These are phyloP conservation scores for Saturnia japonica DNA, from an alignment of 2,888 invertebrate species.

Conservation along the genomic window DNA sequence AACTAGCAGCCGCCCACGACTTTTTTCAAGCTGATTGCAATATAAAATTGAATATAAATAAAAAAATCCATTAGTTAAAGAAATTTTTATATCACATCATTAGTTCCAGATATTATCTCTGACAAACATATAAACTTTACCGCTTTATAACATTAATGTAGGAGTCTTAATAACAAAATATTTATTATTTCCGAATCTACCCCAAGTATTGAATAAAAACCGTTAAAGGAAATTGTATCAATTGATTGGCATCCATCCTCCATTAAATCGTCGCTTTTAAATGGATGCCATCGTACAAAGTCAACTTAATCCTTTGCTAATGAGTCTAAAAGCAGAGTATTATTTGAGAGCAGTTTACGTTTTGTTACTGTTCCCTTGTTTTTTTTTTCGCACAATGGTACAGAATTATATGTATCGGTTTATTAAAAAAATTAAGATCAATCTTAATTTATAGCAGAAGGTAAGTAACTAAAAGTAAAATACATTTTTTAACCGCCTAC, in stretches of 20 bases:
- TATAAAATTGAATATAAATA: too few relatives aligned
- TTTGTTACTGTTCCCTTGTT: neutral
- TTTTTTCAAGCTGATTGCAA: too few relatives aligned
- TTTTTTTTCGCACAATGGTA: neutral
- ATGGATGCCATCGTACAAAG: conserved; percentile 72
- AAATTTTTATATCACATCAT: too few relatives aligned
- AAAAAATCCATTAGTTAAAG: too few relatives aligned
- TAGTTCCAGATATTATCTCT: too few relatives aligned
- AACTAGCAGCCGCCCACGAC: neutral
- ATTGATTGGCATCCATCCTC: conserved; percentile 60
- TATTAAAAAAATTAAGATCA: too few relatives aligned
- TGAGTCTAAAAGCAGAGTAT: conserved; percentile 75
- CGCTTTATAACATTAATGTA: too few relatives aligned
- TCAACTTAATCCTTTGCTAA: conserved; percentile 73
- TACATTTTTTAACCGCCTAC: neutral
- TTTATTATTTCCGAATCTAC: neutral
- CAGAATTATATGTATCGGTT: too few relatives aligned
- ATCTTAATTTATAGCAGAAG: neutral
- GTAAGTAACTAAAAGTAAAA: too few relatives aligned
- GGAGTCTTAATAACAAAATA: neutral
- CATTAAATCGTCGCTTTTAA: conserved; percentile 56
- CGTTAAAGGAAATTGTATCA: conserved; percentile 48
- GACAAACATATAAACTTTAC: too few relatives aligned
- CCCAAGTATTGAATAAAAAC: conserved; percentile 19
- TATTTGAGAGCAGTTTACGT: conserved; percentile 54